phyloP scores from a whole-genome alignment of 2,797 vertebrate genomes.

The Sebastes nivosus region DNA sequence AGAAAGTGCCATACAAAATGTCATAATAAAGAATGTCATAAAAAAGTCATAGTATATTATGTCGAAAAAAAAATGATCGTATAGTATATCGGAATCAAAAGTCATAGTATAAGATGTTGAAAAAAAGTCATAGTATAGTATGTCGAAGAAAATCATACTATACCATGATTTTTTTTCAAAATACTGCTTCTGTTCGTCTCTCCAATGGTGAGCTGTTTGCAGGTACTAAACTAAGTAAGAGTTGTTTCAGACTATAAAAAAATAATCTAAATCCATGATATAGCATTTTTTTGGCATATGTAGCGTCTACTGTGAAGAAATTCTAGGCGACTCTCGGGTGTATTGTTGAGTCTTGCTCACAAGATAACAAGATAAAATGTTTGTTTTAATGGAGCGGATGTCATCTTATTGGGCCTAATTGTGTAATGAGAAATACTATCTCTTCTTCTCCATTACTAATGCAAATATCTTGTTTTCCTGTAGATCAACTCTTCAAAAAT shows the following conservation, averaged over 20 bases:
- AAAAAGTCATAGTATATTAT: neutral
- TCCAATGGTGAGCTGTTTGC: neutral
- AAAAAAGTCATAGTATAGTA: too few species aligned
- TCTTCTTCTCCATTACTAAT: neutral
- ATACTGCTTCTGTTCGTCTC: neutral
- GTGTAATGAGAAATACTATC: neutral
- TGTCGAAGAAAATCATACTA: too few species aligned
- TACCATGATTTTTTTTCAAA: too few species aligned
- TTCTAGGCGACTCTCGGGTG: neutral
- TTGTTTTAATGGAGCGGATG: neutral
- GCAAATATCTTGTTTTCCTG: neutral
- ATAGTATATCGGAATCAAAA: neutral
- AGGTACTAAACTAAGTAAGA: neutral
- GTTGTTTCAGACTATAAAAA: neutral
- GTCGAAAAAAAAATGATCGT: neutral
- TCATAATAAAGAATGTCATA: neutral
- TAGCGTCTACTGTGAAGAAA: neutral
- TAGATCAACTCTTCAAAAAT: constrained; percentile 33
- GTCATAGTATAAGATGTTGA: too few species aligned
- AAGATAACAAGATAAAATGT: neutral
- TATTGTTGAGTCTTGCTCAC: neutral
- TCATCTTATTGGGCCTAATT: neutral
- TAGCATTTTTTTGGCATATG: neutral
- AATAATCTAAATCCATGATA: neutral
- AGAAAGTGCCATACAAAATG: neutral